Evolutionary conservation across 2,888 invertebrate genomes (phyloP).

Genomic region (Athalia circularis): DNA sequence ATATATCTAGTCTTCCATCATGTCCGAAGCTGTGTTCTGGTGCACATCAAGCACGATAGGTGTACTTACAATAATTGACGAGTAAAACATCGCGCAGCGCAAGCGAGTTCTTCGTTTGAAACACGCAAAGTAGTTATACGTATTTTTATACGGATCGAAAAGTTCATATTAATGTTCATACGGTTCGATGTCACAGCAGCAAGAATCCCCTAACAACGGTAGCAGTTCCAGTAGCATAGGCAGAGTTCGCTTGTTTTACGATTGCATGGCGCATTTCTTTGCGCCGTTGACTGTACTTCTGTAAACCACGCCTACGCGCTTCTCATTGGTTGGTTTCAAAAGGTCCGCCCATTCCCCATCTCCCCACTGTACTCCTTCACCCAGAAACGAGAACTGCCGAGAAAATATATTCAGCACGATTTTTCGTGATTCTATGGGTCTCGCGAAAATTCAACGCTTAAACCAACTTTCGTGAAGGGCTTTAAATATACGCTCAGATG

Average conservation of each 20-base stretch:
- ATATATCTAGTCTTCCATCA: conserved; percentile 56
- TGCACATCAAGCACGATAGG: conserved; percentile 60
- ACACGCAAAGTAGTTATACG: conserved; percentile 62
- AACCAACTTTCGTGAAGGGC: background rate
- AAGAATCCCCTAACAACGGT: background rate
- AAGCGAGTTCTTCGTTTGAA: background rate
- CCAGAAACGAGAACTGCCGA: background rate
- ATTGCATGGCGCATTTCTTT: conserved; percentile 8
- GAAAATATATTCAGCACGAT: conserved; percentile 42
- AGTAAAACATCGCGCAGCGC: conserved; percentile 59
- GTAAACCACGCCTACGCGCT: conserved; percentile 5
- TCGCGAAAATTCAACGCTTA: conserved; percentile 32
- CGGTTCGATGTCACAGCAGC: conserved; percentile 36
- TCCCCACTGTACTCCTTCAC: background rate
- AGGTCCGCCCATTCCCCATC: background rate
- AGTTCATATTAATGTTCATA: conserved; percentile 16
- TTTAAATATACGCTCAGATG: background rate
- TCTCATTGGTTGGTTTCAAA: conserved; percentile 5
- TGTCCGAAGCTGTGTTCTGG: conserved; percentile 52
- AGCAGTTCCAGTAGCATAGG: background rate
- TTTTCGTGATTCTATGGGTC: conserved; percentile 14
- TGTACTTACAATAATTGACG: conserved; percentile 71
- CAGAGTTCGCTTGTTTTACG: background rate
- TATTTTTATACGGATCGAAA: background rate
- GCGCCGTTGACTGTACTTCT: conserved; percentile 26